Percentiles rank a stretch among this genome's conserved stretches.
These are phyloP conservation scores for Seriola rivoliana DNA, from an alignment of 2,113 vertebrate genomes.

Conservation along the genomic window DNA sequence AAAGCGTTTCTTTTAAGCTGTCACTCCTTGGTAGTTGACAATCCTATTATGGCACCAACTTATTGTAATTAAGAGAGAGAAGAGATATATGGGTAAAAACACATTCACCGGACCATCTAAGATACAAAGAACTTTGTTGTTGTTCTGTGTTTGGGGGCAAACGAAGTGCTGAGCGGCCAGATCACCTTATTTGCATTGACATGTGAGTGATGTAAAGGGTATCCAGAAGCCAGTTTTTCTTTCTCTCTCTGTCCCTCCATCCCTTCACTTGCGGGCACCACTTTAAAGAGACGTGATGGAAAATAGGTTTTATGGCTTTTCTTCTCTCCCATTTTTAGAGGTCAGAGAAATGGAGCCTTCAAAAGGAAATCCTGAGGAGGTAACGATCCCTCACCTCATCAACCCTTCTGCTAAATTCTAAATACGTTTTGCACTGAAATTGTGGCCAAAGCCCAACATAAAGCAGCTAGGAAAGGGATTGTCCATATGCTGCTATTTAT, in stretches of 20 bases:
- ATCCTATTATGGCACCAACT: conserved; percentile 87
- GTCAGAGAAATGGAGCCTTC: conserved; percentile 75
- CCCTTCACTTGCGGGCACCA: conserved; percentile 62
- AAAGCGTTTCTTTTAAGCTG: conserved; percentile 87
- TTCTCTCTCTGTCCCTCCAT: conserved; percentile 49
- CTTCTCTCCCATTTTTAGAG: conserved; percentile 72
- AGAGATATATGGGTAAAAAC: conserved; percentile 78
- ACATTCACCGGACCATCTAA: conserved; percentile 71
- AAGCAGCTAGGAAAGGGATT: conserved; percentile 63
- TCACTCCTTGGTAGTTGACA: conserved; percentile 84
- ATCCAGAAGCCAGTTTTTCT: conserved; percentile 73
- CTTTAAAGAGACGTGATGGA: conserved; percentile 78
- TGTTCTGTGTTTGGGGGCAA: conserved; percentile 61
- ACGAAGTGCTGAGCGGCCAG: conserved; percentile 59
- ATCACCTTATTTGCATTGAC: conserved; percentile 78
- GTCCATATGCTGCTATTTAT: conserved; percentile 71
- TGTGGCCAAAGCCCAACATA: conserved; percentile 54
- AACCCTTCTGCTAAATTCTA: conserved; percentile 64
- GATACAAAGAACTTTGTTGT: conserved; percentile 74
- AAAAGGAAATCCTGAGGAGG: conserved; percentile 73
- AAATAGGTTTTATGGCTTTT: conserved; percentile 83
- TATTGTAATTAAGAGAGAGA: conserved; percentile 86
- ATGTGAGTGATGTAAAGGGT: conserved; percentile 75
- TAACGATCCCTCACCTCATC: conserved; percentile 80
- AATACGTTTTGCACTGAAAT: conserved; percentile 72